Evolutionary conservation across 1,140 invertebrate genomes (phyloP).

Genomic region (Ceratoteleas bidentatus): DNA sequence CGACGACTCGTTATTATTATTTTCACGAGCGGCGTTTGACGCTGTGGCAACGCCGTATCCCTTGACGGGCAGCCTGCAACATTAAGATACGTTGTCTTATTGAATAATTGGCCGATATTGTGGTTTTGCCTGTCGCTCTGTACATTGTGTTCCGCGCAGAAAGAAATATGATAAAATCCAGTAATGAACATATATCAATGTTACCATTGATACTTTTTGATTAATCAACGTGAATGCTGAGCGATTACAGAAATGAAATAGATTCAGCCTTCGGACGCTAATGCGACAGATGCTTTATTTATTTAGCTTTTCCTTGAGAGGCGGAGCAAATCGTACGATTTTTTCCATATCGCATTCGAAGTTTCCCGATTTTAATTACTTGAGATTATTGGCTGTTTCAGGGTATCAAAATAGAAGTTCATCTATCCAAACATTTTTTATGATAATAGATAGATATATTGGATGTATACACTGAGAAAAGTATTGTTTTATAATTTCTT

Average conservation of each 20-base stretch:
- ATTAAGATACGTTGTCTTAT: slow-evolving; percentile 65
- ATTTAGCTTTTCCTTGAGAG: slow-evolving; percentile 9
- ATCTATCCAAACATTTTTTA: not conserved
- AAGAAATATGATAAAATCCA: slow-evolving; percentile 55
- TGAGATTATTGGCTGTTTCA: too few relatives aligned
- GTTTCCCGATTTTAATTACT: not conserved
- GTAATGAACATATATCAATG: slow-evolving; percentile 55
- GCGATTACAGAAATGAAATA: slow-evolving; percentile 39
- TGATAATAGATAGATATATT: too few relatives aligned
- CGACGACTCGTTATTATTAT: slow-evolving; percentile 46
- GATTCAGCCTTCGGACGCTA: slow-evolving; percentile 41
- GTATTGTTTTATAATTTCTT: too few relatives aligned
- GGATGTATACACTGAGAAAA: too few relatives aligned
- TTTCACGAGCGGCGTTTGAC: slow-evolving; percentile 43
- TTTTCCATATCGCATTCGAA: not conserved
- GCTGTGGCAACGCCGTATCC: slow-evolving; percentile 49
- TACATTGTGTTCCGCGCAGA: slow-evolving; percentile 44
- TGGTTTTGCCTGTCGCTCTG: slow-evolving; percentile 58
- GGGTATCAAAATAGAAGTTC: not conserved
- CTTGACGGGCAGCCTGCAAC: slow-evolving; percentile 58
- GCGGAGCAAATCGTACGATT: not conserved
- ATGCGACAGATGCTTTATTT: slow-evolving; percentile 27
- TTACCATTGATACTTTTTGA: slow-evolving; percentile 54
- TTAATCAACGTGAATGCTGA: slow-evolving; percentile 48
- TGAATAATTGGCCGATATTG: slow-evolving; percentile 63